These are phyloP conservation scores for Lasioglossum calceatum DNA, from an alignment of 2,888 invertebrate species.

Conservation along the genomic window DNA sequence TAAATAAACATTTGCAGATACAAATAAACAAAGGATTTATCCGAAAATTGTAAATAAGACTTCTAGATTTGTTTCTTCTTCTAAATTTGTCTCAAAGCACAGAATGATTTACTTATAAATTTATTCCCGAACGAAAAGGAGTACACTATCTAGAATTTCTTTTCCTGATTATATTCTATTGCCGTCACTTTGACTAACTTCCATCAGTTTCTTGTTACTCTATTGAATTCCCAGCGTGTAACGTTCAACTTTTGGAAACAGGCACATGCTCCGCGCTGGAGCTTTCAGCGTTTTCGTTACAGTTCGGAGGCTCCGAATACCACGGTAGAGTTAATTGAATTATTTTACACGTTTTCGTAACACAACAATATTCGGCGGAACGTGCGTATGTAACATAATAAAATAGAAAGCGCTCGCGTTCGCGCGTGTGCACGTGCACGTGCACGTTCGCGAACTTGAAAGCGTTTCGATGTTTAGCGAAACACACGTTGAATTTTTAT, in stretches of 20 bases:
- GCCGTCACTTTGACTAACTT: background rate
- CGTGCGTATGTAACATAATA: background rate
- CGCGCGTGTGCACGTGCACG: background rate
- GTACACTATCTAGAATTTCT: background rate
- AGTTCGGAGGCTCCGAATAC: background rate
- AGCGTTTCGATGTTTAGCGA: conserved; percentile 39
- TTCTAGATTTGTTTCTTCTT: background rate
- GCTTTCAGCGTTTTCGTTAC: background rate
- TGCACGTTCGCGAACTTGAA: background rate
- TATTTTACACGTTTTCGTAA: background rate
- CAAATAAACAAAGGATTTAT: background rate
- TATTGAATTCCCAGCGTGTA: background rate
- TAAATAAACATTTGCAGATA: background rate
- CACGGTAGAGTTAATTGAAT: conserved; percentile 1
- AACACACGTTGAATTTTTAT: conserved; percentile 44
- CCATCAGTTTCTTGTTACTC: too few relatives aligned
- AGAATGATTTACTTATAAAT: background rate
- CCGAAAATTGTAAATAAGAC: background rate
- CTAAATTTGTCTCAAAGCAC: background rate
- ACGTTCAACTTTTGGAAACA: background rate
- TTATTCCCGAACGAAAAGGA: background rate
- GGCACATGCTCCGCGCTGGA: background rate
- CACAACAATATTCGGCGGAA: conserved; percentile 3
- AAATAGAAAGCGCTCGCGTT: background rate
- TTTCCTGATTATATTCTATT: background rate